Conservation (phyloP, 2,113 vertebrate genomes). For the Ciconia maguari region DNA sequence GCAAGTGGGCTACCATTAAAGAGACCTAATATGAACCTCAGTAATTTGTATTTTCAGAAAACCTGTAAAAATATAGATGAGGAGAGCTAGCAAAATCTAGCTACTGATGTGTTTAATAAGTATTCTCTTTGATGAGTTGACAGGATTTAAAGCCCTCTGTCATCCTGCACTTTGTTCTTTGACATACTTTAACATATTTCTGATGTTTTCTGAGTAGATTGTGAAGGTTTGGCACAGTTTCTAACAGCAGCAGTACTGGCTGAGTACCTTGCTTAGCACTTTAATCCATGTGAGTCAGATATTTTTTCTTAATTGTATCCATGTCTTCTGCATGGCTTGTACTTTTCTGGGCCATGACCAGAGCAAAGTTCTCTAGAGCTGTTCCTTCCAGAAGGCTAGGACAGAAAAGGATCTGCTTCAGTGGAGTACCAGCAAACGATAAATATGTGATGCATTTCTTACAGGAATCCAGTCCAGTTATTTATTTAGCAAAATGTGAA, state of each 20-base stretch:
- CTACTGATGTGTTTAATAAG: not conserved
- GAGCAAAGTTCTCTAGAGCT: slow-evolving; percentile 4
- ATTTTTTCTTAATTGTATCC: not conserved
- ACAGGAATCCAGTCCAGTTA: not conserved
- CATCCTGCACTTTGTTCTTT: not conserved
- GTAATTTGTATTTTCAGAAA: not conserved
- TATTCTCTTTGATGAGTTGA: not conserved
- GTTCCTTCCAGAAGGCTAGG: not conserved
- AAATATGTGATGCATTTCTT: not conserved
- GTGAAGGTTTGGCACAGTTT: not conserved
- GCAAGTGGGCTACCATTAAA: not conserved
- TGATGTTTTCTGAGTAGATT: not conserved
- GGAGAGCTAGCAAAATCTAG: not conserved
- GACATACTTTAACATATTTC: not conserved
- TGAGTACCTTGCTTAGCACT: not conserved
- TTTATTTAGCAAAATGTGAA: not conserved
- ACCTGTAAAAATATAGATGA: not conserved
- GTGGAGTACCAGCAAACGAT: not conserved
- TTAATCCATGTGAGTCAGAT: not conserved
- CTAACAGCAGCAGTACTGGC: not conserved
- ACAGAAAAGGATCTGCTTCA: not conserved
- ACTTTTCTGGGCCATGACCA: not conserved
- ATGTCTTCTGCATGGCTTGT: not conserved
- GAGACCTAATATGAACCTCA: not conserved
- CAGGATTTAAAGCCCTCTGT: not conserved